phyloP scores from a whole-genome alignment of 2,797 vertebrate genomes.

The Pipistrellus nathusii region DNA sequence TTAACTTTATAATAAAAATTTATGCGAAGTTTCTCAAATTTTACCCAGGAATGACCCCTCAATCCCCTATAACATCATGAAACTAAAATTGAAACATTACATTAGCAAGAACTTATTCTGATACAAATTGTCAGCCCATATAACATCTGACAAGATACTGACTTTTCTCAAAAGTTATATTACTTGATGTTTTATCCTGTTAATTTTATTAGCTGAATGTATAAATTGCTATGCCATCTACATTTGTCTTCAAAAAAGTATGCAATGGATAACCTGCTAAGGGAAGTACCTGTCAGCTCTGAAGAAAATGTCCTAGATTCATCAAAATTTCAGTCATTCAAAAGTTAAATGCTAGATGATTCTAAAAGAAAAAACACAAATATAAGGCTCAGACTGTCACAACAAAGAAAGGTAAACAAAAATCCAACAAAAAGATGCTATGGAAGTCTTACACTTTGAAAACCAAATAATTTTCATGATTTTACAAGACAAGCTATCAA shows the following conservation, averaged over 20 bases:
- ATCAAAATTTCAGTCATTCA: neutral
- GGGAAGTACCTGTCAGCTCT: constrained; percentile 4
- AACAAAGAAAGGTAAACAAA: constrained; percentile 32
- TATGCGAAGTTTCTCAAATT: neutral
- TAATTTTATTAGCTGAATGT: neutral
- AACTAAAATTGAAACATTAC: neutral
- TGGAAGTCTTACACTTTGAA: constrained; percentile 23
- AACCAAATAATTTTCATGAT: constrained; percentile 23
- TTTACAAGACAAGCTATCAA: constrained; percentile 34
- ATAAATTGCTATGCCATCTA: neutral
- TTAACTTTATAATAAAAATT: neutral
- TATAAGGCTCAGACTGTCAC: constrained; percentile 4
- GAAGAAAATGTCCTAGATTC: constrained; percentile 47
- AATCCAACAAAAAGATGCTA: constrained; percentile 13
- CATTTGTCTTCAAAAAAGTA: constrained; percentile 45
- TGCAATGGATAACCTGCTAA: neutral
- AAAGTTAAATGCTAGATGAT: constrained; percentile 6
- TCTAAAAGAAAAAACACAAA: constrained; percentile 44
- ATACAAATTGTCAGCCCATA: neutral
- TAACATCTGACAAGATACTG: neutral
- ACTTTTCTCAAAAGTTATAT: neutral
- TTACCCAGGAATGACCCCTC: neutral
- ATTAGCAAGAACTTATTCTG: neutral
- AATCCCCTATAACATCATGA: neutral
- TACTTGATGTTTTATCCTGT: neutral